Conservation (phyloP, 2,113 vertebrate species). For the Salminus brasiliensis region DNA sequence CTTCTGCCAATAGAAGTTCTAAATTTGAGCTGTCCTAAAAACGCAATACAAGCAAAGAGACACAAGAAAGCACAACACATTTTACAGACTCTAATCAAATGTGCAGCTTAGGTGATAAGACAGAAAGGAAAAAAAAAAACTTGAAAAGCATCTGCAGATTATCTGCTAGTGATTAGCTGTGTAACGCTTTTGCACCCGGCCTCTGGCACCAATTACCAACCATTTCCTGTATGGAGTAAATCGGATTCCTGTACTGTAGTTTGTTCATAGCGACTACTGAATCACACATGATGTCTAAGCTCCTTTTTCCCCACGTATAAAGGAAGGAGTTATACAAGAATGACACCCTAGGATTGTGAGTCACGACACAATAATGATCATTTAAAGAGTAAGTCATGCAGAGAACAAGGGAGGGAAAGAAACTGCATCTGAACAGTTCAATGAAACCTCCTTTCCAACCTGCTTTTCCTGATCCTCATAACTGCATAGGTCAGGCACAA, state of each 20-base stretch:
- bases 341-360: not conserved
- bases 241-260: not conserved
- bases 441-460: no score
- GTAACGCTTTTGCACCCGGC: not conserved
- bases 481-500: no score
- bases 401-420: not conserved
- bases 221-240: not conserved
- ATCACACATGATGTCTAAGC: not conserved
- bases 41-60: not conserved
- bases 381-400: no score
- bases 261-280: not conserved
- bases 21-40: not conserved
- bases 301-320: not conserved
- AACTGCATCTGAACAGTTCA: no score
- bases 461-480: no score
- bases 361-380: not conserved
- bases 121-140: not conserved
- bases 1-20: not conserved
- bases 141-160: not conserved
- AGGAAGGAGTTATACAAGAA: not conserved
- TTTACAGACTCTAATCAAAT: not conserved
- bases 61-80: not conserved
- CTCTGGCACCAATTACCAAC: not conserved
- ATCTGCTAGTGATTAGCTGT: conserved; percentile 5
- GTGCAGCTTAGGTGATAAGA: not conserved